Conservation (phyloP, 1,140 invertebrate genomes). For the Lineus longissimus region DNA sequence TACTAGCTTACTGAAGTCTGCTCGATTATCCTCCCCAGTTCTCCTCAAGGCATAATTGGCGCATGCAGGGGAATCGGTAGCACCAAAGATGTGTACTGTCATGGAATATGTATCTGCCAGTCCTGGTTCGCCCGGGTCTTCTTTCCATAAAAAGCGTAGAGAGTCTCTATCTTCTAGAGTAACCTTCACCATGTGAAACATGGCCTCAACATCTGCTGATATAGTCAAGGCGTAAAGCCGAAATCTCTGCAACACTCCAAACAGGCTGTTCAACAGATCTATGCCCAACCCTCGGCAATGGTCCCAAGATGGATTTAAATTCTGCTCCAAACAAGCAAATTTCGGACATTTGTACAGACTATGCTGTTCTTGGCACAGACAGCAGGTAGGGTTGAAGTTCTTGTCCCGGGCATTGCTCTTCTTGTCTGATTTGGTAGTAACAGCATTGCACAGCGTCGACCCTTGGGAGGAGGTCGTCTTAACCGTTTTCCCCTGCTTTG, state of each 20-base stretch:
- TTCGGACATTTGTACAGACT: no score
- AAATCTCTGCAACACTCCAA: slow-evolving; percentile 15
- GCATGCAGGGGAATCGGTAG: slow-evolving; percentile 13
- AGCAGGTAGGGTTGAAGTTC: no score
- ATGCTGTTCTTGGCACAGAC: no score
- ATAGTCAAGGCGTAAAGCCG: slow-evolving; percentile 10
- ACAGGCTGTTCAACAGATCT: slow-evolving; percentile 9
- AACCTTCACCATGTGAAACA: slow-evolving; percentile 23
- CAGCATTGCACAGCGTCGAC: no score
- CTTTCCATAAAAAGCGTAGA: slow-evolving; percentile 16
- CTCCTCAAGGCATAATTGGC: slow-evolving; percentile 15
- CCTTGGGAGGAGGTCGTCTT: no score
- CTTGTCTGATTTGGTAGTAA: no score
- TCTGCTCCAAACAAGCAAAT: no score
- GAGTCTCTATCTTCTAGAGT: slow-evolving; percentile 9
- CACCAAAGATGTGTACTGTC: slow-evolving; percentile 21
- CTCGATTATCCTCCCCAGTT: slow-evolving; percentile 9
- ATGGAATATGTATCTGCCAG: slow-evolving; percentile 15
- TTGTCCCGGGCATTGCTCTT: no score
- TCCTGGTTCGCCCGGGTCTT: not conserved
- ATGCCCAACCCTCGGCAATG: no score
- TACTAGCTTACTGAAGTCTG: not conserved
- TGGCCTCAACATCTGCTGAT: slow-evolving; percentile 20
- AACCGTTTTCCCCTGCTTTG: no score
- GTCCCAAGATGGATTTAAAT: no score